phyloP scores from a whole-genome alignment of 1,140 invertebrate genomes.

The Apis cerana region DNA sequence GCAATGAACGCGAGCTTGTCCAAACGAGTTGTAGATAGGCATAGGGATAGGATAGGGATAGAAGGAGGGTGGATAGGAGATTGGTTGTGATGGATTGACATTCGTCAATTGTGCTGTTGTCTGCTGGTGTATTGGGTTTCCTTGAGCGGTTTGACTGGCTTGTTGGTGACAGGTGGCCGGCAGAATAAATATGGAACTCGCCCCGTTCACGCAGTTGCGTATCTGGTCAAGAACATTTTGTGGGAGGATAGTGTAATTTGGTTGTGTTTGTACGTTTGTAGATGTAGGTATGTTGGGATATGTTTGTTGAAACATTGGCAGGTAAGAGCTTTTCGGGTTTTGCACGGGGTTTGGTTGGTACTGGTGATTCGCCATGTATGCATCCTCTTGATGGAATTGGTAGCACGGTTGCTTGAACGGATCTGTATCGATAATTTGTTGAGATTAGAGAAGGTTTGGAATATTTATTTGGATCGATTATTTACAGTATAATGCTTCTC shows the following conservation, averaged over 20 bases:
- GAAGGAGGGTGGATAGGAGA: conserved; percentile 53
- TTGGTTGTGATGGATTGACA: conserved; percentile 35
- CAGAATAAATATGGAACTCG: conserved; percentile 74
- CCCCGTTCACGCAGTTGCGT: conserved; percentile 57
- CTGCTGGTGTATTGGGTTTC: background rate
- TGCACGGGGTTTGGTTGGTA: background rate
- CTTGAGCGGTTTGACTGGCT: conserved; percentile 3
- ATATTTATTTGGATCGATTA: too few species aligned
- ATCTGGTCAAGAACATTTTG: conserved; percentile 70
- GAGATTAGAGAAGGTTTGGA: background rate
- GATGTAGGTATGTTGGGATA: background rate
- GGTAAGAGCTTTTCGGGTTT: conserved; percentile 5
- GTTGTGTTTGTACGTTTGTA: conserved; percentile 3
- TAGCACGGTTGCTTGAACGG: conserved; percentile 9
- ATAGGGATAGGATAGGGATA: conserved; percentile 60
- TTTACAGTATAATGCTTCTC: too few species aligned
- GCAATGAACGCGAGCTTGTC: conserved; percentile 42
- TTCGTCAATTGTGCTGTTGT: conserved; percentile 25
- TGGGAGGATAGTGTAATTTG: conserved; percentile 46
- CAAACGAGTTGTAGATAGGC: conserved; percentile 42
- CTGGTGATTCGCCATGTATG: conserved; percentile 31
- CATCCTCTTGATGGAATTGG: conserved; percentile 43
- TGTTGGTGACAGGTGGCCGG: conserved; percentile 64
- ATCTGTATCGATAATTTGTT: background rate
- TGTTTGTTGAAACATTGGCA: conserved; percentile 21